These are phyloP conservation scores for Caenorhabditis elegans DNA, from an alignment of 1,140 invertebrate genomes.

Conservation along the genomic window WBcel235 BX284606.5:11505501-11506000, in stretches of 20 bases:
- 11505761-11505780: slow-evolving; percentile 40
- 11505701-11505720: slow-evolving; percentile 26
- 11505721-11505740: slow-evolving; percentile 37
- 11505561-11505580: too few relatives aligned
- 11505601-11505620: too few relatives aligned
- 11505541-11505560: too few relatives aligned
- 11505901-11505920: slow-evolving; percentile 44
- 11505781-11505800: slow-evolving; percentile 36
- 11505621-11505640: too few relatives aligned
- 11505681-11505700: slow-evolving; percentile 44
- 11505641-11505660: too few relatives aligned
- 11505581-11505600: too few relatives aligned
- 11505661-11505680: too few relatives aligned
- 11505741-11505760: slow-evolving; percentile 14
- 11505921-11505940: slow-evolving; percentile 43
- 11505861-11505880: slow-evolving; percentile 44
- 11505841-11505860: neutral
- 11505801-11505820: slow-evolving; percentile 39
- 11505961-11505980: slow-evolving; percentile 42
- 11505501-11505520: too few relatives aligned
- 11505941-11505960: slow-evolving; percentile 42
- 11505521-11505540: too few relatives aligned
- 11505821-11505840: neutral
- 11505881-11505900: slow-evolving; percentile 27
- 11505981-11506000: neutral